These are phyloP conservation scores for Lasioglossum morio DNA, from an alignment of 2,888 invertebrate species.

Conservation along the genomic window DNA sequence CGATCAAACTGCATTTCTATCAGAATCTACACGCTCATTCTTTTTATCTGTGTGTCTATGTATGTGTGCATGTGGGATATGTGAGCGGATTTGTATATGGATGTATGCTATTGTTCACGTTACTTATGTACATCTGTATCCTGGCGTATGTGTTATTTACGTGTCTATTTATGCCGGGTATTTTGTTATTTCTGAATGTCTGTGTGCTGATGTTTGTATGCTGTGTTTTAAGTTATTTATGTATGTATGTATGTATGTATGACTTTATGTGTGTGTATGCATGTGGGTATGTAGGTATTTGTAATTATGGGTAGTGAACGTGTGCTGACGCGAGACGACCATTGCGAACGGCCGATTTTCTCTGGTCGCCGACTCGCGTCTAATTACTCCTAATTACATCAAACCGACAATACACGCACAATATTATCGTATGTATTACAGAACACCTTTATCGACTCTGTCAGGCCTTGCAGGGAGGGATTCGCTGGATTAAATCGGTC, in stretches of 20 bases:
- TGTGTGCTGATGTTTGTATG: not conserved
- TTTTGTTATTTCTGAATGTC: not conserved
- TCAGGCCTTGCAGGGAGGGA: conserved; percentile 47
- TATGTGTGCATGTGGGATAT: not conserved
- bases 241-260: too few species aligned
- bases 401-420: conserved; percentile 31
- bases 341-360: not conserved
- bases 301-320: not conserved
- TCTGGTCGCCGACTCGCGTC: conserved; percentile 26
- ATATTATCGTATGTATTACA: conserved; percentile 52
- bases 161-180: not conserved
- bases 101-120: not conserved
- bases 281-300: too few species aligned
- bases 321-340: conserved; percentile 11
- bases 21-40: conserved; percentile 21
- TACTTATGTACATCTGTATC: not conserved
- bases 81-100: not conserved
- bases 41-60: not conserved
- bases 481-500: conserved; percentile 48
- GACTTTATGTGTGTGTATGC: too few species aligned
- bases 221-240: not conserved
- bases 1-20: conserved; percentile 11
- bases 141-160: not conserved
- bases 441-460: conserved; percentile 23
- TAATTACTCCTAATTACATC: conserved; percentile 47